phyloP scores from a whole-genome alignment of 2,797 vertebrate genomes.

The Sparus aurata region DNA sequence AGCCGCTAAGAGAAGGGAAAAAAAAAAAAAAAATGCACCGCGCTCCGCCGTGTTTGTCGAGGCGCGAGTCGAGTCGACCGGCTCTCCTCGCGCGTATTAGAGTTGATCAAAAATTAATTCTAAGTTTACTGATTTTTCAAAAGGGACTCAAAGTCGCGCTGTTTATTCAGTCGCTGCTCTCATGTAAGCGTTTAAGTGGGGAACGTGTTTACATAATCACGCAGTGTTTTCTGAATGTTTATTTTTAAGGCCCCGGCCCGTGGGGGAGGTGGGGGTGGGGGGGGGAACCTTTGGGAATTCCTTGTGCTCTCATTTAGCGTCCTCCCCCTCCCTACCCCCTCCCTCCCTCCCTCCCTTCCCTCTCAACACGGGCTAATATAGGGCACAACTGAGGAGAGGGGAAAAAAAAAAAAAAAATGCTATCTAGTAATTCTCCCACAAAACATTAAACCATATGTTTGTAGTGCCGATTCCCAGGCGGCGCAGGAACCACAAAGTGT shows the following conservation, averaged over 20 bases:
- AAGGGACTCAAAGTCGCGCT: conserved; percentile 48
- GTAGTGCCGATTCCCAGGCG: conserved; percentile 56
- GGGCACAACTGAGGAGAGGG: conserved; percentile 57
- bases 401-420: too few relatives aligned
- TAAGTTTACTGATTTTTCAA: conserved; percentile 52
- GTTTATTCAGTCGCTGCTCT: conserved; percentile 62
- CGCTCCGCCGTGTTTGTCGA: conserved; percentile 24
- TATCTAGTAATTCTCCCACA: conserved; percentile 72
- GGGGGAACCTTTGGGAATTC: conserved; percentile 70
- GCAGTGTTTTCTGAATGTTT: conserved; percentile 73
- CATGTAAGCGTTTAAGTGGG: conserved; percentile 57
- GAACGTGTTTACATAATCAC: conserved; percentile 73
- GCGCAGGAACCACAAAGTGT: conserved; percentile 53
- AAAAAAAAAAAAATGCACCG: conserved; percentile 9
- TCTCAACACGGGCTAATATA: conserved; percentile 65
- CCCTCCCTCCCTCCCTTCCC: neutral
- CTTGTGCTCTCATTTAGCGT: conserved; percentile 60
- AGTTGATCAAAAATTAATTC: conserved; percentile 57
- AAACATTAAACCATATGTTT: conserved; percentile 51
- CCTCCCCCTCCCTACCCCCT: conserved; percentile 4
- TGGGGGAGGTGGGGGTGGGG: conserved; percentile 13
- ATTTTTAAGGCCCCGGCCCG: conserved; percentile 70
- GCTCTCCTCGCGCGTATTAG: conserved; percentile 1
- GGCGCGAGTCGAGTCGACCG: conserved; percentile 13
- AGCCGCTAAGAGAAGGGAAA: conserved; percentile 52